Base-by-base conservation (phyloP, 2,797 vertebrate genomes). In the Pseudocheirus occidentalis region DNA sequence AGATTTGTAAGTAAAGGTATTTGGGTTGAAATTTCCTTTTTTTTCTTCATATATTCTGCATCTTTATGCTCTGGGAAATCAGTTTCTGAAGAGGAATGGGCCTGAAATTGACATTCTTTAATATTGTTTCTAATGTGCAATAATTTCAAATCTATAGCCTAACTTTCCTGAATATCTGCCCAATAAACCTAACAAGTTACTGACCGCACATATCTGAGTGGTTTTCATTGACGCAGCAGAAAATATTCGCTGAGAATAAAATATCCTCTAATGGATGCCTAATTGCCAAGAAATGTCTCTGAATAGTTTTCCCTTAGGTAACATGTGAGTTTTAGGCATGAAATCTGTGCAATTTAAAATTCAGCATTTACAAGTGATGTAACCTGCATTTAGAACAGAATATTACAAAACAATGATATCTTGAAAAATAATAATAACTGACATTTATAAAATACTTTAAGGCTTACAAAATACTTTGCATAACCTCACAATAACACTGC, bases 301-400 rank as follows among this genome's bases (percentile, higher is more conserved):
- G 54, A 93, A 92, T 95, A 90, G 18, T 56, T 57, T 90, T 96
- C 93, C 55, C 50, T 87, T 6, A 95, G n/a, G 54, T 95, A 91
- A 93, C 0, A 93, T 89, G 14, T 93, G 58, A 93, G 89, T 87
- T 73, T 89, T 91, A 95, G 57, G 95, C 59, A 59, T 94, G 62
- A 91, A 90, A 27, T 89, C 94, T 93, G 91, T 94, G 94, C 90
- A 95, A 93, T 87, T 96, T 90, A 93, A 90, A 95, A 73, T 87
- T 31, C 40, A 91, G 90, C 10, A 91, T 94, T 91, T 96, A 57
- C 95, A 87, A 95, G 57, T 55, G 93, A 94, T 91, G 93, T 58
- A 62, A 14, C 40, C 81, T 81, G 7, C 40, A 96, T 4, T 96
- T 95, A 46, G 81, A 95, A n/a, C 66, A 29, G 54, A 93, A 6